Base-by-base conservation (phyloP, 2,888 invertebrate genomes). In the Phlogophora meticulosa region DNA sequence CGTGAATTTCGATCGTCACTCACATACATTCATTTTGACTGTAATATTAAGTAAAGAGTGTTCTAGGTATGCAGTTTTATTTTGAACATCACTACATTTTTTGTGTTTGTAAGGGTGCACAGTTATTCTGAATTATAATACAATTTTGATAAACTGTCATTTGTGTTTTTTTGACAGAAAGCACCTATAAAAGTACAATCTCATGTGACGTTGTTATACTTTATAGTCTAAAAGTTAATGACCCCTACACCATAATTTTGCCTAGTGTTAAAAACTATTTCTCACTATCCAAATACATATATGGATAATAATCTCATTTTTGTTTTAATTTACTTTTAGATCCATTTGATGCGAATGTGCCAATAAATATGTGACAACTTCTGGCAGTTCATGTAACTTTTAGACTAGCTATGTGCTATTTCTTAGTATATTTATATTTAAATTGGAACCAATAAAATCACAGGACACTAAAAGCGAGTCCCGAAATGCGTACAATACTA, bases 371-470 rank as follows among this genome's bases (percentile, higher is more conserved):
- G 28, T 15, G 32, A 40, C 2, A 0, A 34, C 32, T 22, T 24
- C 22, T 11, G 7, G 22, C 17, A 48, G 24, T 48, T 58, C 0
- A 13, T 34, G 24, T 24, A 20, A 20, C 28, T 17, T 68, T 49
- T n/a, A n/a, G n/a, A n/a, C n/a, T n/a, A 64, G 0, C 10, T 42
- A 10, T 10, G 20, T 20, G 43, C 28, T 28, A 20, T 43, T 38
- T 48, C 17, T 4, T 20, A 28, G 32, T 51, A 13, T n/a, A 40
- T 15, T 20, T n/a, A 49, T 42, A 34, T 38, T 13, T 34, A 67
- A 45, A 65, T 65, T 32, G 22, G 24, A 34, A 51, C 40, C 7
- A 40, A 34, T 5, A 48, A 20, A 36, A 48, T 71, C 42, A 59
- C 10, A 10, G 13, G 24, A 40, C 72, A 34, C 45, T n/a, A 34